Conservation (phyloP, 2,888 invertebrate genomes). For the Conomelus anceps region DNA sequence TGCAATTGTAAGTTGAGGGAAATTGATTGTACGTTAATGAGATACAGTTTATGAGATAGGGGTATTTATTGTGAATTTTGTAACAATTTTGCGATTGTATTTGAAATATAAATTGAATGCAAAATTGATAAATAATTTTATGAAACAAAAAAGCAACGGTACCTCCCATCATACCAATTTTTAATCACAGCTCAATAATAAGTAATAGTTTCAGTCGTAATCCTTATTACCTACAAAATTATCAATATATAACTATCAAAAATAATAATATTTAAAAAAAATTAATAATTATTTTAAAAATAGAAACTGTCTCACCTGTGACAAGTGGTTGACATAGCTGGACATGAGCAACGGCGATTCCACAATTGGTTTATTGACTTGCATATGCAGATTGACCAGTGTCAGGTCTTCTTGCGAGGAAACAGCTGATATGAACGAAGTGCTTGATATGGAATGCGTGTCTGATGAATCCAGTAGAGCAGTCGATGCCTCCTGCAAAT, state of each 20-base stretch:
- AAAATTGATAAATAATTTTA: too few species aligned
- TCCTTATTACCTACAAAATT: too few species aligned
- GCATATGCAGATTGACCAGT: slow-evolving; percentile 87
- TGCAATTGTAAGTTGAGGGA: too few species aligned
- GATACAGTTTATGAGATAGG: too few species aligned
- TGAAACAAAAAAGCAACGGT: too few species aligned
- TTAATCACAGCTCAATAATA: too few species aligned
- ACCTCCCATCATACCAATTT: too few species aligned
- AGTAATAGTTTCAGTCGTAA: too few species aligned
- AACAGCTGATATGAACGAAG: slow-evolving; percentile 81
- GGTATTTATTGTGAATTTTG: too few species aligned
- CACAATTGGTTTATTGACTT: slow-evolving; percentile 83
- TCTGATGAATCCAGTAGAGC: slow-evolving; percentile 57
- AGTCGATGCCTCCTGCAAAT: slow-evolving; percentile 32
- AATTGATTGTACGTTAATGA: too few species aligned
- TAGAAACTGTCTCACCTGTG: slow-evolving; percentile 53
- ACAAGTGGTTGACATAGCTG: slow-evolving; percentile 86
- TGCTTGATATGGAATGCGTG: slow-evolving; percentile 73
- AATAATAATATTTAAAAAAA: neutral
- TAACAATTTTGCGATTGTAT: neutral
- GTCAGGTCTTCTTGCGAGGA: slow-evolving; percentile 91
- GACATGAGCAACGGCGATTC: slow-evolving; percentile 92
- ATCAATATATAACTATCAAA: neutral
- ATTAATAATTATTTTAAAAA: neutral
- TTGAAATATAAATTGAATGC: neutral